Conservation (phyloP, 2,888 invertebrate genomes). For the Pollenia angustigena region DNA sequence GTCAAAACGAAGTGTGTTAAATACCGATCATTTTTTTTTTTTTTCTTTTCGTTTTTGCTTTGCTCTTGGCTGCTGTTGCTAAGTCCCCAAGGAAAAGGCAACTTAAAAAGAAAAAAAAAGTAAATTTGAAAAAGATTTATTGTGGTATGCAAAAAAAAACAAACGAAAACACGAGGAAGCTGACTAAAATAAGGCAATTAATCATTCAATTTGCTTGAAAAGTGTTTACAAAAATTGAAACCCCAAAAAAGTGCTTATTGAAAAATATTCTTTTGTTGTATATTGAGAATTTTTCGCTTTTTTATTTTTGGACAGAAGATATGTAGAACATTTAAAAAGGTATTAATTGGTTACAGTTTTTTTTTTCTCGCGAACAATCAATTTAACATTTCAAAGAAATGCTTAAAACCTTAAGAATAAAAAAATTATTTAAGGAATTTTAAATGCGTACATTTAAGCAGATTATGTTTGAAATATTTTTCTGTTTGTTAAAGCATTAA, state of each 20-base stretch:
- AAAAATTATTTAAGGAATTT: background rate
- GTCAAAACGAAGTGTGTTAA: conserved; percentile 30
- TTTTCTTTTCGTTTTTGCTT: background rate
- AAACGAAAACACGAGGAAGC: conserved; percentile 14
- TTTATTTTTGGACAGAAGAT: background rate
- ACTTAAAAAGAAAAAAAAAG: background rate
- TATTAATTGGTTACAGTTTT: conserved; percentile 1
- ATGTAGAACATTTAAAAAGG: conserved; percentile 7
- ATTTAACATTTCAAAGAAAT: background rate
- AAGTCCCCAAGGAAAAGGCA: background rate
- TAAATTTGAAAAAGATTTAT: conserved; percentile 50
- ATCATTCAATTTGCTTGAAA: conserved; percentile 65
- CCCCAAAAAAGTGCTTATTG: background rate
- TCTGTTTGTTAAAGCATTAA: too few relatives aligned
- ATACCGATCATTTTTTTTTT: background rate
- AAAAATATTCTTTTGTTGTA: background rate
- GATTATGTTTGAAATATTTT: too few relatives aligned
- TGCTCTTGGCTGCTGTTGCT: background rate
- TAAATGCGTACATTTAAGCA: too few relatives aligned
- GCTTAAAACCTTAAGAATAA: background rate
- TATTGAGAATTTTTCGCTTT: background rate
- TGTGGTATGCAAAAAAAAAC: background rate
- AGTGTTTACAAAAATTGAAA: conserved; percentile 30
- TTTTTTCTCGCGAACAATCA: background rate
- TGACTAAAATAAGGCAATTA: conserved; percentile 53